phyloP scores from a whole-genome alignment of 2,113 vertebrate genomes.

The Malurus melanocephalus region DNA sequence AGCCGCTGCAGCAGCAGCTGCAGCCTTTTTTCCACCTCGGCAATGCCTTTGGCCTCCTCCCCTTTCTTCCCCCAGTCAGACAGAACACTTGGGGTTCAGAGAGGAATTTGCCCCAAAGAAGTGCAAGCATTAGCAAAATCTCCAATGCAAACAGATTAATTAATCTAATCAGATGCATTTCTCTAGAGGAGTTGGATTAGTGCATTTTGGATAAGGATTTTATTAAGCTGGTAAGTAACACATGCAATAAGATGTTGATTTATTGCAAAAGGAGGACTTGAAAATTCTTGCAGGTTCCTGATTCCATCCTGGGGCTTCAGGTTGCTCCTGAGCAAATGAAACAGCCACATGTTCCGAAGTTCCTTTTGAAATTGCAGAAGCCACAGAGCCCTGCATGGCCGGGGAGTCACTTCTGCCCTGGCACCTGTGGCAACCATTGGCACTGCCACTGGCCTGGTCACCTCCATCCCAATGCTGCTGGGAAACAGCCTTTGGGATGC shows the following conservation, averaged over 20 bases:
- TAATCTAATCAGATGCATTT: constrained; percentile 35
- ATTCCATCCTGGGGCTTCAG: background rate
- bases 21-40: rapidly evolving
- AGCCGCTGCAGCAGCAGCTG: background rate
- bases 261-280: constrained; percentile 42
- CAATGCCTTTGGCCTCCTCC: background rate
- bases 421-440: background rate
- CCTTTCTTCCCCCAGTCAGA: background rate
- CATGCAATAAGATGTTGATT: constrained; percentile 55
- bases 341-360: background rate
- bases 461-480: background rate
- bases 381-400: background rate
- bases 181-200: constrained; percentile 52
- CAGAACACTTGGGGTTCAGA: background rate
- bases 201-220: constrained; percentile 49
- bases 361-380: background rate
- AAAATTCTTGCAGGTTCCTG: constrained; percentile 21
- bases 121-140: background rate
- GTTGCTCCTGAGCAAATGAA: background rate
- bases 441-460: rapidly evolving
- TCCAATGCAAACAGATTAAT: constrained; percentile 46
- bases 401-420: background rate
- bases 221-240: constrained; percentile 38
- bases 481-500: background rate
- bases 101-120: background rate